A percentile compares a stretch with the other conserved stretches of the same genome.
Conservation (phyloP, 2,888 invertebrate species). For the Allacma fusca region DNA sequence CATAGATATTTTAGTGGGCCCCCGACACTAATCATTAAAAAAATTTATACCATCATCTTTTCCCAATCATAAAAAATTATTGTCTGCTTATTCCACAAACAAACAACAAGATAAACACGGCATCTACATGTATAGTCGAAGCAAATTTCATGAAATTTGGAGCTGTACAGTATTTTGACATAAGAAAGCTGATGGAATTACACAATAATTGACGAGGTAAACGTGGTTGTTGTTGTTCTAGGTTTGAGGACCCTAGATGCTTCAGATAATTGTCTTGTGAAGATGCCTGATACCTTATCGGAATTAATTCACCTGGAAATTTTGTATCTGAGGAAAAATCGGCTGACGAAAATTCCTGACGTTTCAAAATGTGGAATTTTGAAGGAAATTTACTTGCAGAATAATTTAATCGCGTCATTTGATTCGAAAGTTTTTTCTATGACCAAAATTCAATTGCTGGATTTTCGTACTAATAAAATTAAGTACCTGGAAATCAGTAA, state of each 20-base stretch:
- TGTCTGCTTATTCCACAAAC: no score
- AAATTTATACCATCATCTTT: no score
- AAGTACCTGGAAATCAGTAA: conserved; percentile 49
- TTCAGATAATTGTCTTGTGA: conserved; percentile 51
- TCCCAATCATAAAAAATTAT: no score
- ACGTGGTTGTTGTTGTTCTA: conserved; percentile 41
- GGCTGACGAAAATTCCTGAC: conserved; percentile 78
- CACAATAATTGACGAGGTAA: no score
- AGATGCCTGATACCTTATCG: conserved; percentile 48
- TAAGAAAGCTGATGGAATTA: no score
- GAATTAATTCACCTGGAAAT: conserved; percentile 75
- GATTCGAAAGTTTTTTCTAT: conserved; percentile 51
- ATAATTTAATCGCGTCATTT: conserved; percentile 73
- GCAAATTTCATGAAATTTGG: no score
- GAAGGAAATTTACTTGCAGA: conserved; percentile 82
- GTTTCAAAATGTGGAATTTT: conserved; percentile 79
- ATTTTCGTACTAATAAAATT: conserved; percentile 58
- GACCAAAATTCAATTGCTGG: conserved; percentile 56
- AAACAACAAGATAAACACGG: no score
- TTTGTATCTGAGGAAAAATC: conserved; percentile 83
- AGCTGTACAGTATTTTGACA: no score
- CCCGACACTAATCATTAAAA: no score
- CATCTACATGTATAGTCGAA: no score
- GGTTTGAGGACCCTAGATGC: conserved; percentile 55
- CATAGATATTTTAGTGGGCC: no score